These are phyloP conservation scores for Keiferia lycopersicella DNA, from an alignment of 2,888 invertebrate species.

Conservation along the genomic window DNA sequence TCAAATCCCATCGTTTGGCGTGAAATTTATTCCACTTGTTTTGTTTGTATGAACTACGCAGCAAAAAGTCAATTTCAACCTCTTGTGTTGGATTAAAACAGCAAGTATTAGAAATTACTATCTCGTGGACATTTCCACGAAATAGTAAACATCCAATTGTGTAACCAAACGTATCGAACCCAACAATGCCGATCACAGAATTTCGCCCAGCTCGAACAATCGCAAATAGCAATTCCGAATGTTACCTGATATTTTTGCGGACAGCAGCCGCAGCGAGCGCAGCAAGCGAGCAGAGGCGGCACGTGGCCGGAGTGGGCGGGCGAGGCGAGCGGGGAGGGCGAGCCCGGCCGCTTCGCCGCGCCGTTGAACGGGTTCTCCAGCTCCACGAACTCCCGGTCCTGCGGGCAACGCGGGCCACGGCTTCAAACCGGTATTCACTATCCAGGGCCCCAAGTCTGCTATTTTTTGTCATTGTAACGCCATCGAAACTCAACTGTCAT, in stretches of 20 bases:
- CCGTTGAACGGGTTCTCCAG: slow-evolving; percentile 97
- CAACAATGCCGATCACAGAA: too few species aligned
- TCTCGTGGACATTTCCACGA: too few species aligned
- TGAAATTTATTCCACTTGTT: too few species aligned
- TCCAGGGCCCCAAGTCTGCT: neutral
- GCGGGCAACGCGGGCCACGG: slow-evolving; percentile 37
- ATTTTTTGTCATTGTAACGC: too few species aligned
- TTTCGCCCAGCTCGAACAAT: neutral
- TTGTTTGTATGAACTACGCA: too few species aligned
- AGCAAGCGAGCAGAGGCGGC: slow-evolving; percentile 88
- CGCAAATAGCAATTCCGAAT: slow-evolving; percentile 32
- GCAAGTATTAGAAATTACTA: too few species aligned
- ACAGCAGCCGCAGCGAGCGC: slow-evolving; percentile 92
- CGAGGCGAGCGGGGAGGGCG: slow-evolving; percentile 92
- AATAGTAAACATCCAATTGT: too few species aligned
- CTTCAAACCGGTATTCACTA: neutral
- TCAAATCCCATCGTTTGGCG: too few species aligned
- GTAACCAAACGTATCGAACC: too few species aligned
- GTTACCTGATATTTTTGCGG: slow-evolving; percentile 93
- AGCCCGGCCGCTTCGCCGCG: slow-evolving; percentile 94
- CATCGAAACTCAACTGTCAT: too few species aligned
- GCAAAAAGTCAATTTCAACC: too few species aligned
- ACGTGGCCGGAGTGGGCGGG: slow-evolving; percentile 92
- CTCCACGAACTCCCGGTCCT: slow-evolving; percentile 98
- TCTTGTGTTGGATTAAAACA: too few species aligned